phyloP scores from a whole-genome alignment of 1,140 invertebrate genomes.

The Danaus melanippus region DNA sequence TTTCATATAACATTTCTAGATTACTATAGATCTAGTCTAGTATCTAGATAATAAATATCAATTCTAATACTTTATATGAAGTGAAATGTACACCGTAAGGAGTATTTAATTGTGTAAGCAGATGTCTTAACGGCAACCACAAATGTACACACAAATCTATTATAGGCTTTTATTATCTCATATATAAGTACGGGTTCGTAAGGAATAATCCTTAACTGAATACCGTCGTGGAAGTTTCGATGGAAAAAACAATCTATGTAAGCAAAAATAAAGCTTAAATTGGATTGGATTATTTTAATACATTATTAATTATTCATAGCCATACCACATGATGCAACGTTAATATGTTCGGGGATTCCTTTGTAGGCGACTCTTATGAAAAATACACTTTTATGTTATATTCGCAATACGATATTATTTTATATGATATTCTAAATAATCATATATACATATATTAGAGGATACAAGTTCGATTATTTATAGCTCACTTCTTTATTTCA shows the following conservation, averaged over 20 bases:
- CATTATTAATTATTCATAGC: slow-evolving; percentile 54
- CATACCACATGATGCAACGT: slow-evolving; percentile 36
- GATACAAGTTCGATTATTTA: too few relatives aligned
- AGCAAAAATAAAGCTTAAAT: slow-evolving; percentile 37
- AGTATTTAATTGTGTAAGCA: background rate
- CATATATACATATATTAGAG: too few relatives aligned
- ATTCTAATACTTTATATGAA: too few relatives aligned
- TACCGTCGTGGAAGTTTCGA: slow-evolving; percentile 6
- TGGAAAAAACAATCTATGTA: slow-evolving; percentile 37
- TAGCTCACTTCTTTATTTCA: too few relatives aligned
- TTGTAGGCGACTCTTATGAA: slow-evolving; percentile 45
- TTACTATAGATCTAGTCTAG: too few relatives aligned
- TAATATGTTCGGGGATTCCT: slow-evolving; percentile 49
- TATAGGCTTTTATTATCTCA: slow-evolving; percentile 64
- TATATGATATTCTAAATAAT: too few relatives aligned
- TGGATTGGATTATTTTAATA: slow-evolving; percentile 16
- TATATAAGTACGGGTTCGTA: slow-evolving; percentile 53
- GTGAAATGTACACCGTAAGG: too few relatives aligned
- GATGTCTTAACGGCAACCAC: slow-evolving; percentile 35
- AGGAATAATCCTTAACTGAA: slow-evolving; percentile 38
- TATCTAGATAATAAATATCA: too few relatives aligned
- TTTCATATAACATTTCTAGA: too few relatives aligned
- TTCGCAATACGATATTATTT: background rate
- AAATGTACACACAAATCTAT: slow-evolving; percentile 50
- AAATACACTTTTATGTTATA: slow-evolving; percentile 3